Conservation (phyloP, 2,797 vertebrate species). For the Spinus olivaceus region DNA sequence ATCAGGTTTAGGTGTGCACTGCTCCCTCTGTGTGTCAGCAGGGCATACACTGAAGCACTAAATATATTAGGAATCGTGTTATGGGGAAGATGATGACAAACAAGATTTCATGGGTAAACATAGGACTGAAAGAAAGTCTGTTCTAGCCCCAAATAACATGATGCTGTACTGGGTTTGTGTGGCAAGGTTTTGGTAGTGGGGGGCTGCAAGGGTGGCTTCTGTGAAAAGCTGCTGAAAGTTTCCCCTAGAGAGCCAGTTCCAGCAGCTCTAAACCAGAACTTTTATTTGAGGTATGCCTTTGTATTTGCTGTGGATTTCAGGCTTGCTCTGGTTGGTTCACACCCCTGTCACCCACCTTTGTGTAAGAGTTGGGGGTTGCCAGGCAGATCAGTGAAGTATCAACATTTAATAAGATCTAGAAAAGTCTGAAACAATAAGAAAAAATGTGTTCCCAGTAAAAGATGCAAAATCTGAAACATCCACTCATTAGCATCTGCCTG, state of each 20-base stretch:
- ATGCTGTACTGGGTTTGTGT: background rate
- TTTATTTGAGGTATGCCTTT: background rate
- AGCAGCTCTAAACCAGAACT: background rate
- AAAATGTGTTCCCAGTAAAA: background rate
- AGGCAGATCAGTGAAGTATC: background rate
- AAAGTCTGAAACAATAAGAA: background rate
- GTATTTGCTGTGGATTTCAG: background rate
- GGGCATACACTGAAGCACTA: background rate
- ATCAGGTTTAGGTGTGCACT: background rate
- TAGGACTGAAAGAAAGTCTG: background rate
- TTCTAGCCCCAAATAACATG: background rate
- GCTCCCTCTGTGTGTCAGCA: background rate
- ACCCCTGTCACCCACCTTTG: background rate
- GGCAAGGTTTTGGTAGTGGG: background rate
- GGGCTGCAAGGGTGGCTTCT: background rate
- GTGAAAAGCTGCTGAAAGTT: background rate
- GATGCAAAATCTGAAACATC: background rate
- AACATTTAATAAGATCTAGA: background rate
- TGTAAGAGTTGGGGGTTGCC: background rate
- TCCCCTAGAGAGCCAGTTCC: background rate
- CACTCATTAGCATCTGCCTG: background rate
- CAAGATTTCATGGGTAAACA: background rate
- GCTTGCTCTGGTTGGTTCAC: background rate
- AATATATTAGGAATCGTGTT: background rate
- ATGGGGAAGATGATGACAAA: background rate